These are phyloP conservation scores for Tiliacea citrago DNA, from an alignment of 2,888 invertebrate species.

Conservation along the genomic window DNA sequence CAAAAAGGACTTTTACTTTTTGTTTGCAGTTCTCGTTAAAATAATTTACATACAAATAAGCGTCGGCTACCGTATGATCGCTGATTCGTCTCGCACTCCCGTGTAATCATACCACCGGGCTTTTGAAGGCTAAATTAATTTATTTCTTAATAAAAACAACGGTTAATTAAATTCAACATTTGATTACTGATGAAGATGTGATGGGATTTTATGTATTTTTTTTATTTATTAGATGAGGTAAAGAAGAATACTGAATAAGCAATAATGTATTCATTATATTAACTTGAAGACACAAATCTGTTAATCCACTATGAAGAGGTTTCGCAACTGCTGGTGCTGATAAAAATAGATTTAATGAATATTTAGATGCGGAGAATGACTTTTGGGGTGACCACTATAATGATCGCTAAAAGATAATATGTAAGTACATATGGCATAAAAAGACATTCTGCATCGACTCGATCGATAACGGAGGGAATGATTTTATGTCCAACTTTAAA, in stretches of 20 bases:
- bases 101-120: conserved; percentile 36
- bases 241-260: not conserved
- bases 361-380: no score
- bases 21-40: conserved; percentile 38
- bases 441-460: no score
- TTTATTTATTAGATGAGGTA: not conserved
- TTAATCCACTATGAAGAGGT: no score
- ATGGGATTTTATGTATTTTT: conserved; percentile 8
- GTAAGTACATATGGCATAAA: no score
- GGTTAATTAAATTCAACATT: conserved; percentile 32
- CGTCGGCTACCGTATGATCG: conserved; percentile 53
- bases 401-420: no score
- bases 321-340: no score
- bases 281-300: no score
- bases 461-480: no score
- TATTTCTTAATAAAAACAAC: conserved; percentile 35
- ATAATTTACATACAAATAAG: conserved; percentile 52
- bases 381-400: no score
- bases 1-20: conserved; percentile 48
- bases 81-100: conserved; percentile 45
- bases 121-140: conserved; percentile 40
- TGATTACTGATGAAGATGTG: conserved; percentile 24
- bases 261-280: not conserved
- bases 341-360: no score
- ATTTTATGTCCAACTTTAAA: no score